Percentiles rank a stretch among this genome's conserved stretches.
phyloP scores from a whole-genome alignment of 2,888 invertebrate genomes.

The Bombylius discolor region DNA sequence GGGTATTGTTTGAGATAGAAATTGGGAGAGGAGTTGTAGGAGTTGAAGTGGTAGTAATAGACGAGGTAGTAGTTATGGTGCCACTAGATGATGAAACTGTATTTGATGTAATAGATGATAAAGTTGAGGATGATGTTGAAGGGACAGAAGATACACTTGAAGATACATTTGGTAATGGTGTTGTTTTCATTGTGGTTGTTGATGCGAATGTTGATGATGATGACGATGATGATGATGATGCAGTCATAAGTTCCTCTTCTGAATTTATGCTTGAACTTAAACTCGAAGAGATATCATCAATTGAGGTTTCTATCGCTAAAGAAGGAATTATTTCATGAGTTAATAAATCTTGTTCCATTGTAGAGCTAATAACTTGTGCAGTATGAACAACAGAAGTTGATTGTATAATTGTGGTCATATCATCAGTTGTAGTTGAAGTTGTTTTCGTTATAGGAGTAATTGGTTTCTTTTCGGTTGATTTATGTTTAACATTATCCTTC shows the following conservation, averaged over 20 bases:
- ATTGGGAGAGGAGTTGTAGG: neutral
- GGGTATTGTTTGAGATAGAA: neutral
- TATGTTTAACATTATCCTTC: conserved; percentile 29
- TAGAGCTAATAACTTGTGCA: conserved; percentile 20
- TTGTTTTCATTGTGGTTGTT: neutral
- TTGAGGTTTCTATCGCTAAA: conserved; percentile 24
- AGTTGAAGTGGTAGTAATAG: conserved; percentile 15
- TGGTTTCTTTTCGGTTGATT: conserved; percentile 25
- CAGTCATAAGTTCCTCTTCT: conserved; percentile 11
- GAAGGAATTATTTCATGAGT: conserved; percentile 22
- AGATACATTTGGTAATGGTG: neutral
- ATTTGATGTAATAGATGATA: conserved; percentile 12
- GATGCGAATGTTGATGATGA: too few relatives aligned
- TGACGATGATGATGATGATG: conserved; percentile 11
- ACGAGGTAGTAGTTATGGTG: conserved; percentile 16
- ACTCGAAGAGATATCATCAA: conserved; percentile 31
- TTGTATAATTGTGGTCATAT: conserved; percentile 24
- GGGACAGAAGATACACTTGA: neutral
- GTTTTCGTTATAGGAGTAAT: conserved; percentile 26
- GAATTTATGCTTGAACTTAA: conserved; percentile 15
- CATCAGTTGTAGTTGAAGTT: conserved; percentile 21
- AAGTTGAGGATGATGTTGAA: conserved; percentile 2
- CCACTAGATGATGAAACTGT: conserved; percentile 16
- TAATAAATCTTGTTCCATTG: conserved; percentile 27
- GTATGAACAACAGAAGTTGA: conserved; percentile 29